Evolutionary conservation across 1,140 invertebrate species (phyloP).

Genomic region (Drosophila eugracilis): DNA sequence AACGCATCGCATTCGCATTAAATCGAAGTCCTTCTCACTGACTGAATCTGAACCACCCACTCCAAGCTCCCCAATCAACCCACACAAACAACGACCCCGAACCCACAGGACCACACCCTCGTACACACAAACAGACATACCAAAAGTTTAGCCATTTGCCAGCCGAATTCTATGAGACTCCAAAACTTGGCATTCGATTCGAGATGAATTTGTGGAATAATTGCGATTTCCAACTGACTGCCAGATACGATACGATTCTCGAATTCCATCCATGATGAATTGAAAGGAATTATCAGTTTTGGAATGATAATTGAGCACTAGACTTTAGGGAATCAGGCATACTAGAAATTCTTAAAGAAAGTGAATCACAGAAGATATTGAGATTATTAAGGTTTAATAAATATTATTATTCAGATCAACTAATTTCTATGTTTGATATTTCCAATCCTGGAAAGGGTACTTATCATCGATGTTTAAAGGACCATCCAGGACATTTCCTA

Average conservation of each 20-base stretch:
- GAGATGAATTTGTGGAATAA: conserved; percentile 51
- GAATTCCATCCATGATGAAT: not conserved
- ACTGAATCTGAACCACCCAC: conserved; percentile 22
- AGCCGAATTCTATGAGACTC: conserved; percentile 59
- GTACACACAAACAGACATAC: conserved; percentile 14
- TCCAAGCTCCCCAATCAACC: conserved; percentile 1
- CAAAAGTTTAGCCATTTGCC: conserved; percentile 69
- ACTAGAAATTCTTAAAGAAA: no score
- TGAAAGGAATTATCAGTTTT: not conserved
- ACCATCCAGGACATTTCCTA: not conserved
- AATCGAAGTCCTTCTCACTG: conserved; percentile 74
- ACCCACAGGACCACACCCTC: conserved; percentile 12
- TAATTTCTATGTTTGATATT: not conserved
- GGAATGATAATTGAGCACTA: not conserved
- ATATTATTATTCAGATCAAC: not conserved
- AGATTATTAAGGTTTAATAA: no score
- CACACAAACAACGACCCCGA: conserved; percentile 8
- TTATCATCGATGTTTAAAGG: not conserved
- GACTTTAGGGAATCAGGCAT: not conserved
- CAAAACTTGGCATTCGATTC: conserved; percentile 38
- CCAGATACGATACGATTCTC: not conserved
- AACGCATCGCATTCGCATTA: conserved; percentile 79
- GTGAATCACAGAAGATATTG: no score
- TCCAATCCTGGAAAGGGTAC: not conserved
- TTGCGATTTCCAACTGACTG: not conserved